Evolutionary conservation across 2,113 vertebrate genomes (phyloP).

Genomic region (Zonotrichia leucophrys): DNA sequence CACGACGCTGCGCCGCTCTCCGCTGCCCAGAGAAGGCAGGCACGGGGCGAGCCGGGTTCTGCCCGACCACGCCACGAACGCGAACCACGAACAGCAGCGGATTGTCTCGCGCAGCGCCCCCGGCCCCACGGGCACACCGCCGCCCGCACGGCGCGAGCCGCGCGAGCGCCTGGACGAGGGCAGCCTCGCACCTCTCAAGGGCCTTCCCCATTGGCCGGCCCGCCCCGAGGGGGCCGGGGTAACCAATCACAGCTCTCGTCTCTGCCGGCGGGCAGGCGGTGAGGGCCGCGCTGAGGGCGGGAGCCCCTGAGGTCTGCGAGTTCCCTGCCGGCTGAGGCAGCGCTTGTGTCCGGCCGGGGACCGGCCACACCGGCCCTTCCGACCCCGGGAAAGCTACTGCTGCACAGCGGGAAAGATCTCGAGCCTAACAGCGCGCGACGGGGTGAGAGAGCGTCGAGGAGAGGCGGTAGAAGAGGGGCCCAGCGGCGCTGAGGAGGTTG

Average conservation of each 20-base stretch:
- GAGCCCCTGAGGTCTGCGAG: rapidly evolving
- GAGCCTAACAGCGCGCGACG: rapidly evolving
- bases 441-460: neutral
- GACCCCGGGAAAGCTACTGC: neutral
- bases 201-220: neutral
- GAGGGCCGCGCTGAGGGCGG: rapidly evolving
- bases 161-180: neutral
- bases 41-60: rapidly evolving
- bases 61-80: rapidly evolving
- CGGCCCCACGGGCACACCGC: rapidly evolving
- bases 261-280: rapidly evolving
- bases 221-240: neutral
- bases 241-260: neutral
- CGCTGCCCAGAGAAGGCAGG: neutral
- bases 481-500: neutral
- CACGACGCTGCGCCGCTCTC: rapidly evolving
- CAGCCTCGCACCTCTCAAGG: rapidly evolving
- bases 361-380: no score
- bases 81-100: rapidly evolving
- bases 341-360: rapidly evolving
- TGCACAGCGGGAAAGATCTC: rapidly evolving
- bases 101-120: rapidly evolving
- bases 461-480: neutral
- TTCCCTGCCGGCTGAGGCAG: rapidly evolving
- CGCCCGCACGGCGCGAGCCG: rapidly evolving